Conservation (phyloP, 2,888 invertebrate species). For the Cerceris rybyensis region DNA sequence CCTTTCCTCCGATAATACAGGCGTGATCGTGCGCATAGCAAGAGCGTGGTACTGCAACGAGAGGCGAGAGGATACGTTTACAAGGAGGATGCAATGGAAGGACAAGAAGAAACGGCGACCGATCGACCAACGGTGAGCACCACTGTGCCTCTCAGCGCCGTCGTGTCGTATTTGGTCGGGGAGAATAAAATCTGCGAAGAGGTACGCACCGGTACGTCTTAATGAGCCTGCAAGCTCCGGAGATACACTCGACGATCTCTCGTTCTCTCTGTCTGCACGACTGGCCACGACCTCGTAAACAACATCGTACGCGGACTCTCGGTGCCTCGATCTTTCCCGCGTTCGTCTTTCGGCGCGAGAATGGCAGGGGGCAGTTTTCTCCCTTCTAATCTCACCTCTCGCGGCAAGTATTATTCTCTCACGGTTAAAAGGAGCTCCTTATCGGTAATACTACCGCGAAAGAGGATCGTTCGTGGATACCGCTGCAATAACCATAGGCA, state of each 20-base stretch:
- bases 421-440: constrained; percentile 31
- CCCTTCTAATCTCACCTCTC: constrained; percentile 29
- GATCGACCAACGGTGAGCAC: background rate
- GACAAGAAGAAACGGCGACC: background rate
- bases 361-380: background rate
- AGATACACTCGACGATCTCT: constrained; percentile 20
- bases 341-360: constrained; percentile 22
- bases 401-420: constrained; percentile 23
- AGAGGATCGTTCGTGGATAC: constrained; percentile 6
- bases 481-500: constrained; percentile 19
- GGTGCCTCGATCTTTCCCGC: constrained; percentile 26
- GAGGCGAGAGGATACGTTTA: no score
- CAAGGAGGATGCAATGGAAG: background rate
- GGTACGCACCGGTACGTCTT: constrained; percentile 27
- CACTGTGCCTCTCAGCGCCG: background rate
- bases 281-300: constrained; percentile 46
- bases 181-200: constrained; percentile 13
- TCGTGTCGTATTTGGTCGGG: background rate
- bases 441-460: constrained; percentile 38
- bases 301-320: constrained; percentile 32
- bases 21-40: no score
- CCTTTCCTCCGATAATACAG: background rate
- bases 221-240: constrained; percentile 35
- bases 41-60: background rate
- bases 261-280: constrained; percentile 8